Evolutionary conservation across 2,888 invertebrate species (phyloP), one percentile per base, ranked within the genome.

Genomic region (Spisula solida): DNA sequence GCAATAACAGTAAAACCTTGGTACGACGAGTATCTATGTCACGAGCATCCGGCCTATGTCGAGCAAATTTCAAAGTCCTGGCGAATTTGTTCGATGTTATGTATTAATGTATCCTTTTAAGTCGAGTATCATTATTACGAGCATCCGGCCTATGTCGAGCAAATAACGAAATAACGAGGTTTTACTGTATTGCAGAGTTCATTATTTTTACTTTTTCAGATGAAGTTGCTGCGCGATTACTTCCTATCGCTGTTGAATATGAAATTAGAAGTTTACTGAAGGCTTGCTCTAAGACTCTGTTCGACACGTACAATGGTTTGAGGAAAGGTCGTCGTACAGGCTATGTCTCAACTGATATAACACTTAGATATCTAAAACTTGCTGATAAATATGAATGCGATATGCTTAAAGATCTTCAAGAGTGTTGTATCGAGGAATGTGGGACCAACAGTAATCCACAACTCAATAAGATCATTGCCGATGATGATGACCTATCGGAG

Each of bases 211-310:
- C 20, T n/a, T n/a, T 70, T 83, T 31, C 55, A 92, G 92, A 92
- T 8, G 82, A 88, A 10, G 75, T 66, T 51, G 89, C 89, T 18
- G 82, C 88, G 31, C 87, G 87, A 12, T 87, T 92, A 4, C 78
- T 91, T 0, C 87, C 89, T 2, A 18, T 92, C 0, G 90, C 91
- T 51, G 89, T 89, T 1, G 88, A 91, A n/a, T 92, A 88, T 47
- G 91, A 91, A 10, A 92, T 92, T 41, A 86, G 80, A n/a, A 82
- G 47, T 18, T 79, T 92, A 12, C 70, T 80, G 56, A 85, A 79
- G 55, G 86, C 84, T 1, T 91, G 89, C 25, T 88, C 81, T 55
- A 25, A 29, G 16, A 86, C 85, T 8, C n/a, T 92, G n/a, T 88
- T 87, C 29, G 31, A 84, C 16, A 82, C 92, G 1, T 92, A 86